These are phyloP conservation scores for Holocentrus rufus DNA, from an alignment of 2,797 vertebrate species.

Conservation along the genomic window DNA sequence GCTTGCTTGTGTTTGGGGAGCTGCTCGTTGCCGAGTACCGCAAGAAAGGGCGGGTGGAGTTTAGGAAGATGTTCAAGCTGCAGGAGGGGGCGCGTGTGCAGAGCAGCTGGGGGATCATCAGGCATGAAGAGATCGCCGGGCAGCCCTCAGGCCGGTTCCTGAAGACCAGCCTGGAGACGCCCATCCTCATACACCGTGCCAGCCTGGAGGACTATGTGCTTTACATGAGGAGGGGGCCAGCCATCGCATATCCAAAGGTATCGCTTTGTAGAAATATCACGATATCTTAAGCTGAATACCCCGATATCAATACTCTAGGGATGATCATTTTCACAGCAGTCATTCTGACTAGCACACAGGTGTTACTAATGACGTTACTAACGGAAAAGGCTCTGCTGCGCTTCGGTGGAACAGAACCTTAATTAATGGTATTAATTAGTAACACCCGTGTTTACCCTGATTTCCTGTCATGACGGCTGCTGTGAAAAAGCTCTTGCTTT, in stretches of 20 bases:
- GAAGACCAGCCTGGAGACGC: slow-evolving; percentile 62
- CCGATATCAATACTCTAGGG: no score
- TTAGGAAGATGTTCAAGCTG: slow-evolving; percentile 84
- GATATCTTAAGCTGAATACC: no score
- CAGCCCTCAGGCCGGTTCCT: slow-evolving; percentile 77
- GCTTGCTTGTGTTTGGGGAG: slow-evolving; percentile 81
- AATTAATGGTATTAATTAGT: no score
- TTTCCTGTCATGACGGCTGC: no score
- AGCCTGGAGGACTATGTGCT: slow-evolving; percentile 90
- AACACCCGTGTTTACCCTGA: no score
- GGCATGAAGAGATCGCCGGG: slow-evolving; percentile 80
- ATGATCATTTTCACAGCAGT: no score
- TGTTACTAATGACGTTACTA: no score
- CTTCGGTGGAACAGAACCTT: no score
- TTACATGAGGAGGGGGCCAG: slow-evolving; percentile 86
- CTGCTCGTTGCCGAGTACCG: slow-evolving; percentile 81
- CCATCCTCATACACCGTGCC: slow-evolving; percentile 82
- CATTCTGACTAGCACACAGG: no score
- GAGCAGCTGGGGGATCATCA: slow-evolving; percentile 79
- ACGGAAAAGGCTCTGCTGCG: no score
- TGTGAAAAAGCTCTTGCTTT: no score
- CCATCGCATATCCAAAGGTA: slow-evolving; percentile 91
- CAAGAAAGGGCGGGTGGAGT: slow-evolving; percentile 67
- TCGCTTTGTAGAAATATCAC: no score
- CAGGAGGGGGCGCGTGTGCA: slow-evolving; percentile 62